Percentiles rank a stretch among this genome's conserved stretches.
phyloP scores from a whole-genome alignment of 2,113 vertebrate species.

The Melospiza georgiana region DNA sequence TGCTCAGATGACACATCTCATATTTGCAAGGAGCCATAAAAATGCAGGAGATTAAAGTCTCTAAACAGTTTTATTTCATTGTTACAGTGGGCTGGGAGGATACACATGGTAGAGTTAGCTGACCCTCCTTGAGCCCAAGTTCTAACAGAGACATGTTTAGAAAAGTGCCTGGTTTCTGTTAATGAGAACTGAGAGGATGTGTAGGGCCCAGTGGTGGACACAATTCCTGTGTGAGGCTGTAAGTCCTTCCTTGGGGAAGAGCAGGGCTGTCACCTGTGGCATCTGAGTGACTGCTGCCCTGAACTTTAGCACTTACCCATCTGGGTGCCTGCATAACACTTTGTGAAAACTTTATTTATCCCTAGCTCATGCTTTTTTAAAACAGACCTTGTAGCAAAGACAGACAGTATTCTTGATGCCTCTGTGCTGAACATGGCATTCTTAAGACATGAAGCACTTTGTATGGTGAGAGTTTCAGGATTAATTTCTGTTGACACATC shows the following conservation, averaged over 20 bases:
- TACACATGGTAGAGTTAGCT: not conserved
- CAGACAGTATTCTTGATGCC: not conserved
- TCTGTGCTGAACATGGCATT: not conserved
- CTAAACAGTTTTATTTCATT: not conserved
- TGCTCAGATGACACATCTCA: fast-evolving
- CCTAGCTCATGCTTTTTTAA: not conserved
- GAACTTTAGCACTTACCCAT: not conserved
- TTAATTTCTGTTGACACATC: not conserved
- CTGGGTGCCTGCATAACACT: not conserved
- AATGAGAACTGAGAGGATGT: not conserved
- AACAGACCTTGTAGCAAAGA: not conserved
- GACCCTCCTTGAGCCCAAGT: not conserved
- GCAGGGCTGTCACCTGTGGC: not conserved
- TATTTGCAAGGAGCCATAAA: not conserved
- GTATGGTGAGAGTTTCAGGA: not conserved
- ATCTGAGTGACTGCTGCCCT: not conserved
- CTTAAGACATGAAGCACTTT: not conserved
- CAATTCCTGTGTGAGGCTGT: fast-evolving
- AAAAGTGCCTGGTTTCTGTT: not conserved
- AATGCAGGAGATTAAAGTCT: not conserved
- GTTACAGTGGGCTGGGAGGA: not conserved
- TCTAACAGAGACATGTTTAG: not conserved
- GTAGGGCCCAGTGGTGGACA: fast-evolving
- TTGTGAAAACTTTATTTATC: not conserved
- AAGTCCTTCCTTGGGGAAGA: not conserved